Percentiles rank a stretch among this genome's conserved stretches.
Conservation (phyloP, 2,113 vertebrate genomes). For the Paraplagusia blochii region DNA sequence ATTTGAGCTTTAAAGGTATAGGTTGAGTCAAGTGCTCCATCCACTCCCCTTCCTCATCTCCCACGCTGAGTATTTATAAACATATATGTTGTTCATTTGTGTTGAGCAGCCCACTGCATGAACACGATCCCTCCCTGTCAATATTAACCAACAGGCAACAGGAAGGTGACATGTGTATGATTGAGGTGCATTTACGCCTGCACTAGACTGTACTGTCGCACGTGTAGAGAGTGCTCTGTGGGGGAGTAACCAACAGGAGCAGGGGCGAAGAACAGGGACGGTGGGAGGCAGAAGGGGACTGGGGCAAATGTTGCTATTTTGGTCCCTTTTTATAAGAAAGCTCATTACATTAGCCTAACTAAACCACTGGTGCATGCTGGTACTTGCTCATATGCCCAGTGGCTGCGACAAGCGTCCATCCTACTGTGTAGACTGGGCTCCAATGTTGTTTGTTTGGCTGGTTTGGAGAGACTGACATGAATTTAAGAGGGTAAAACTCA, state of each 20-base stretch:
- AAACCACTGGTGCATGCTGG: slow-evolving; percentile 45
- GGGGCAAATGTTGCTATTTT: slow-evolving; percentile 44
- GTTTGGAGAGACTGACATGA: too few relatives aligned
- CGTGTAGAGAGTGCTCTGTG: slow-evolving; percentile 30
- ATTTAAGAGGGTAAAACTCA: too few relatives aligned
- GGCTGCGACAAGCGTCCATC: slow-evolving; percentile 31
- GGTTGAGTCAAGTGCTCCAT: slow-evolving; percentile 69
- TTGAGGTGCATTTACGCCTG: slow-evolving; percentile 17
- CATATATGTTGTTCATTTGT: slow-evolving; percentile 59
- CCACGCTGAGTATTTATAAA: slow-evolving; percentile 59
- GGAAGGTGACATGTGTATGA: slow-evolving; percentile 39
- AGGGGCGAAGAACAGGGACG: not conserved
- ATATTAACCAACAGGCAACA: slow-evolving; percentile 32
- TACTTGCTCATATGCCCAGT: slow-evolving; percentile 15
- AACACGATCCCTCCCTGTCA: slow-evolving; percentile 55
- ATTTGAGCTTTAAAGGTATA: slow-evolving; percentile 54
- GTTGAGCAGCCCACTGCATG: slow-evolving; percentile 55
- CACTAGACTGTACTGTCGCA: slow-evolving; percentile 4
- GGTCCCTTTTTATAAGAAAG: slow-evolving; percentile 52
- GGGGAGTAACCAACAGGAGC: slow-evolving; percentile 29
- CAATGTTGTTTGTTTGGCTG: slow-evolving; percentile 18
- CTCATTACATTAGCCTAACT: slow-evolving; percentile 59
- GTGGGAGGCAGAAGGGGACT: slow-evolving; percentile 7
- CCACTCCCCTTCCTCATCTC: slow-evolving; percentile 55
- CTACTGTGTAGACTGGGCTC: slow-evolving; percentile 34